phyloP scores from a whole-genome alignment of 1,140 invertebrate genomes.

The Aphis craccivora region DNA sequence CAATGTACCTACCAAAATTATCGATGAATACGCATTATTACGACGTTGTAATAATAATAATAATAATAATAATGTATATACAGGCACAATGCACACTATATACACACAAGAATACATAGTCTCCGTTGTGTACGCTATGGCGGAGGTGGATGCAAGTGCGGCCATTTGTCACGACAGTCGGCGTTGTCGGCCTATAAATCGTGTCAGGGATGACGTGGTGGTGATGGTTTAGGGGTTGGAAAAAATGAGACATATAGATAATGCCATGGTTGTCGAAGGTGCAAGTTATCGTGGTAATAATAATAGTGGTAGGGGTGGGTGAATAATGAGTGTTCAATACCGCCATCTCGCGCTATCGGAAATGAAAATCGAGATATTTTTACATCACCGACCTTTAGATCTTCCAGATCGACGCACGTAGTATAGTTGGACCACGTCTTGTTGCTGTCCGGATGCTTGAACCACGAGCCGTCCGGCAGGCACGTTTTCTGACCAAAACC shows the following conservation, averaged over 20 bases:
- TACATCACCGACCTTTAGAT: constrained; percentile 69
- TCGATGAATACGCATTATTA: neutral
- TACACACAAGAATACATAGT: neutral
- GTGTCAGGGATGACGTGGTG: neutral
- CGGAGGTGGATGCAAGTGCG: neutral
- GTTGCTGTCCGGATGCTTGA: constrained; percentile 69
- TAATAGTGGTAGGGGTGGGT: neutral
- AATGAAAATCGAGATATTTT: neutral
- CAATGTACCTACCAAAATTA: neutral
- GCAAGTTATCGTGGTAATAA: neutral
- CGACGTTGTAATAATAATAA: neutral
- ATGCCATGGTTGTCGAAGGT: neutral
- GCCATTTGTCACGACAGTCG: neutral
- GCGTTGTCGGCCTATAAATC: neutral
- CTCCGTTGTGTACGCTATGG: neutral
- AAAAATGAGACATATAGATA: neutral
- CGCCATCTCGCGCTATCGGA: too few relatives aligned
- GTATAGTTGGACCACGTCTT: constrained; percentile 89
- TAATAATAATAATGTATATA: neutral
- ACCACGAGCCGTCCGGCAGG: constrained; percentile 70
- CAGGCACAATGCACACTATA: too few relatives aligned
- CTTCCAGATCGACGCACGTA: constrained; percentile 80
- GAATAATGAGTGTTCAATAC: neutral
- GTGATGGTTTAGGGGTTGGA: neutral
- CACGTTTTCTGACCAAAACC: constrained; percentile 70